Evolutionary conservation across 2,888 invertebrate species (phyloP).

Genomic region (Spodoptera exigua): DNA sequence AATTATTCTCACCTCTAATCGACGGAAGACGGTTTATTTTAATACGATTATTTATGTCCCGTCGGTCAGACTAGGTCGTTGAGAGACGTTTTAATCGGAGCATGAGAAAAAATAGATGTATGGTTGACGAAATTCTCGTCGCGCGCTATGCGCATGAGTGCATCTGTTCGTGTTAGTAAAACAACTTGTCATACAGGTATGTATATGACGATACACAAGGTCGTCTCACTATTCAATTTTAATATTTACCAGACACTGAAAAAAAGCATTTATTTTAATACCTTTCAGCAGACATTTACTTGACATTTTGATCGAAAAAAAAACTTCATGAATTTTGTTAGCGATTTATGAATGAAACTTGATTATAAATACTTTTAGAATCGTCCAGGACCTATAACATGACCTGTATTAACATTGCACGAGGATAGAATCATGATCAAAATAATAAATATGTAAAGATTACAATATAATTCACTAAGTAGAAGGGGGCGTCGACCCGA

Average conservation of each 20-base stretch:
- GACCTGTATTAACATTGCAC: slow-evolving; percentile 42
- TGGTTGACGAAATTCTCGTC: slow-evolving; percentile 35
- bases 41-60: slow-evolving; percentile 60
- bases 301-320: neutral
- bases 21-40: slow-evolving; percentile 58
- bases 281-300: neutral
- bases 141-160: slow-evolving; percentile 11
- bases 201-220: slow-evolving; percentile 20
- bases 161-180: slow-evolving; percentile 23
- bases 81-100: slow-evolving; percentile 55
- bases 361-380: slow-evolving; percentile 4
- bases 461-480: slow-evolving; percentile 73
- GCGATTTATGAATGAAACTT: neutral
- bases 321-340: neutral
- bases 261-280: neutral
- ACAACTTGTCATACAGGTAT: slow-evolving; percentile 1
- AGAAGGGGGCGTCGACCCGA: slow-evolving; percentile 78
- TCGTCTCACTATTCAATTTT: neutral
- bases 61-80: slow-evolving; percentile 53
- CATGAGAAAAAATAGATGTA: slow-evolving; percentile 44
- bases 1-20: slow-evolving; percentile 60
- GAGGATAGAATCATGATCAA: slow-evolving; percentile 40
- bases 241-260: neutral
- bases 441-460: slow-evolving; percentile 60
- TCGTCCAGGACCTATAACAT: slow-evolving; percentile 25